These are phyloP conservation scores for Cirrhinus molitorella DNA, from an alignment of 2,797 vertebrate genomes.

Conservation along the genomic window DNA sequence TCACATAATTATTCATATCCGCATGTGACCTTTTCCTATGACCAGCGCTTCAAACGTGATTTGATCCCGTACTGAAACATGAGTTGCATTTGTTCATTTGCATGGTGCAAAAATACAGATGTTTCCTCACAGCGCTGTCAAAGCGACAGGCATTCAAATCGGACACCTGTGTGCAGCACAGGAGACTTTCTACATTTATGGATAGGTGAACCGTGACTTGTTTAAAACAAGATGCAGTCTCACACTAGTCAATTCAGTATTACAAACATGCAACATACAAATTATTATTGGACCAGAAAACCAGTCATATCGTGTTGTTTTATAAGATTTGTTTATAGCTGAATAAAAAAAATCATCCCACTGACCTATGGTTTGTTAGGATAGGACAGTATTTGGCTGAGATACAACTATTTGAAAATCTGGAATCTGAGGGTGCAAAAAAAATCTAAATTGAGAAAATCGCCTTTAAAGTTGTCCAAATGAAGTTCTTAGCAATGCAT, in stretches of 20 bases:
- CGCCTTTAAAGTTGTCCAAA: no score
- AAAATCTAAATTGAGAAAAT: no score
- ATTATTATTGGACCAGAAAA: no score
- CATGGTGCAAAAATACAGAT: neutral
- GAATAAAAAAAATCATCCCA: no score
- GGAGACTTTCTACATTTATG: neutral
- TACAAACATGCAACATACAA: neutral
- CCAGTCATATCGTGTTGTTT: no score
- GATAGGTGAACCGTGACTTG: neutral
- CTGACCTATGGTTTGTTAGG: no score
- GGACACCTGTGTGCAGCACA: neutral
- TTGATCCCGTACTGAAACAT: neutral
- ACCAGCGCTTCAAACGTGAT: neutral
- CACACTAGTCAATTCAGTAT: neutral
- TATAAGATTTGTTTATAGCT: no score
- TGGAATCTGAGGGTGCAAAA: no score
- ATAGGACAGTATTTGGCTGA: no score
- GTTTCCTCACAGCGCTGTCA: neutral
- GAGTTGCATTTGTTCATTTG: neutral
- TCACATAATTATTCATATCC: conserved; percentile 8
- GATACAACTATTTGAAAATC: no score
- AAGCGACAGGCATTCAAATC: neutral
- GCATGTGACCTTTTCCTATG: conserved; percentile 5
- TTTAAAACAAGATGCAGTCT: neutral
- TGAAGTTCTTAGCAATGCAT: no score